Evolutionary conservation across 2,113 vertebrate genomes (phyloP), one percentile per base, ranked within the genome.

Genomic region (Carettochelys insculpta): DNA sequence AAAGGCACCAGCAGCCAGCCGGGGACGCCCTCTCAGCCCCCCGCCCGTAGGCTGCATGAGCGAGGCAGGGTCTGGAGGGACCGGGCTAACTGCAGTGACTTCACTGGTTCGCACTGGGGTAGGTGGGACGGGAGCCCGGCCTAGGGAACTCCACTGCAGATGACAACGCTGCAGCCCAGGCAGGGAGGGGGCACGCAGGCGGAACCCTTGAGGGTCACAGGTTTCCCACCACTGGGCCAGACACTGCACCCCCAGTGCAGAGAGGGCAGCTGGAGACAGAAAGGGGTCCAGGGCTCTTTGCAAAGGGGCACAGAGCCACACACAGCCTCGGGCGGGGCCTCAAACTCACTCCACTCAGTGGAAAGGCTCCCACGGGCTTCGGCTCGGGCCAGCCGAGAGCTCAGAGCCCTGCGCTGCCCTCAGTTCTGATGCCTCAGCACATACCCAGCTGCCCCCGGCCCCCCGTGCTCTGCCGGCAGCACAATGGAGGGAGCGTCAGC

Each of bases 351-450:
- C 7, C 22, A 3, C 22, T 11, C 53, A 27, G 25, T 8, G 56
- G 29, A 31, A 58, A 58, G 56, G 29, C 31, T n/a, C 16, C 61
- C 34, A 10, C 16, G 19, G 61, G 61, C 61, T 61, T 61, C 14
- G 31, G 58, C 14, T 34, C 56, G 34, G 29, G 58, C 58, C 8
- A 4, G 16, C 58, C 4, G 58, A 34, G 58, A 65, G 58, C 17
- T 17, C 34, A 65, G n/a, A 14, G 7, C 58, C 34, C 58, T n/a
- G 58, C 58, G 19, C 6, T 4, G 6, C 58, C n/a, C n/a, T n/a
- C n/a, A n/a, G 87, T 90, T 58, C 83, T 92, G 85, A 54, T 77
- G 38, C 83, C 84, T 96, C 94, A 94, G 94, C 92, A 92, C 87
- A 94, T 94, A 90, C 79, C 48, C 86, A 89, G 89, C 54, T 79